Evolutionary conservation across 2,113 vertebrate genomes (phyloP).

Genomic region (Cryptotis parvus): DNA sequence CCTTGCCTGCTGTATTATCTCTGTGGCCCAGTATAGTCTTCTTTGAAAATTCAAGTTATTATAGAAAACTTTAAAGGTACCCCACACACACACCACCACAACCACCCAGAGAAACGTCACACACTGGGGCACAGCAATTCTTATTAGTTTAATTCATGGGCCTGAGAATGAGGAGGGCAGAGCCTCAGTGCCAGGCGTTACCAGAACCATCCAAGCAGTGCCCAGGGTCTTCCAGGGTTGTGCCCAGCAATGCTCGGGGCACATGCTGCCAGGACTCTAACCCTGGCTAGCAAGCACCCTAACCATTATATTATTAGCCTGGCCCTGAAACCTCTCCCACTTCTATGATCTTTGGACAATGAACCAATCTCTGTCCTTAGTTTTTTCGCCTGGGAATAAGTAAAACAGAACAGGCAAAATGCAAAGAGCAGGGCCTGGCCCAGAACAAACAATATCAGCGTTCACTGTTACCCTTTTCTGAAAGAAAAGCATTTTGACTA

Average conservation of each 20-base stretch:
- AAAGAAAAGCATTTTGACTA: not conserved
- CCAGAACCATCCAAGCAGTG: too few species aligned
- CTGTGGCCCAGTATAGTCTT: not conserved
- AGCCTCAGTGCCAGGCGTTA: too few species aligned
- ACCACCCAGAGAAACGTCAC: not conserved
- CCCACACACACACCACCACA: too few species aligned
- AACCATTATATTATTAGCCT: too few species aligned
- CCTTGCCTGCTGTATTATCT: too few species aligned
- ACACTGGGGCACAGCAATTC: too few species aligned
- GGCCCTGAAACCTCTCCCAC: not conserved
- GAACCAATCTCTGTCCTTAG: not conserved
- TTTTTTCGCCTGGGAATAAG: constrained; percentile 18
- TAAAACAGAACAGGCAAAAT: not conserved
- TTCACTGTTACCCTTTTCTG: constrained; percentile 29
- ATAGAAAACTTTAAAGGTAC: constrained; percentile 25
- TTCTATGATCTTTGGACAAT: not conserved
- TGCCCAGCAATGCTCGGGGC: too few species aligned
- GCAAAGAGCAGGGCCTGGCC: not conserved
- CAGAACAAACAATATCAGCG: not conserved
- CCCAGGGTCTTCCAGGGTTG: too few species aligned
- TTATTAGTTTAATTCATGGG: too few species aligned
- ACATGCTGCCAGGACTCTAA: too few species aligned
- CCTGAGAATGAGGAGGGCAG: too few species aligned
- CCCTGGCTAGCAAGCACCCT: too few species aligned
- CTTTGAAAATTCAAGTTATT: not conserved